A percentile compares a stretch with the other conserved stretches of the same genome.
Evolutionary conservation across 2,888 invertebrate species (phyloP).

Genomic region (Drosophila anomalata): DNA sequence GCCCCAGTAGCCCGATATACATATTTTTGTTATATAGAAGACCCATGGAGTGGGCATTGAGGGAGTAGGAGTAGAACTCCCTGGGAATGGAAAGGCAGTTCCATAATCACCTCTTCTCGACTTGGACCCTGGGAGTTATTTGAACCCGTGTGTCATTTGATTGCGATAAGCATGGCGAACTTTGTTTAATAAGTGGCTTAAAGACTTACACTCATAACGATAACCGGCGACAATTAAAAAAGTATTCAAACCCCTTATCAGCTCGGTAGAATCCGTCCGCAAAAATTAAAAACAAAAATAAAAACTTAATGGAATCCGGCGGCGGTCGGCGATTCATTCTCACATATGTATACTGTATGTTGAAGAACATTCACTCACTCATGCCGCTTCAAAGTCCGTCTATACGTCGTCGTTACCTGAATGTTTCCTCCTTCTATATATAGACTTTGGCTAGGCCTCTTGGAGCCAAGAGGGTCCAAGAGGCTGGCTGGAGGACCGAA

Average conservation of each 20-base stretch:
- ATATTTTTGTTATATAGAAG: background rate
- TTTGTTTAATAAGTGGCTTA: conserved; percentile 41
- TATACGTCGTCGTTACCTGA: conserved; percentile 30
- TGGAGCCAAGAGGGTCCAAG: background rate
- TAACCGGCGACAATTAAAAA: conserved; percentile 43
- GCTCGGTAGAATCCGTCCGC: conserved; percentile 13
- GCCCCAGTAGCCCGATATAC: conserved; percentile 1
- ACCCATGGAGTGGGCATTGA: too few species aligned
- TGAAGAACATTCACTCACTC: conserved; percentile 19
- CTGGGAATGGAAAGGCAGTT: background rate
- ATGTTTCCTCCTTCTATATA: conserved; percentile 34
- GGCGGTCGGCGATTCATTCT: conserved; percentile 36
- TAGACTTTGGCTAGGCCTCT: conserved; percentile 28
- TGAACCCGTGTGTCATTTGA: conserved; percentile 34
- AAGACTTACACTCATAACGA: conserved; percentile 38
- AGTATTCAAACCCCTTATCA: conserved; percentile 30
- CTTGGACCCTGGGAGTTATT: conserved; percentile 19
- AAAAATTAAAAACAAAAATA: conserved; percentile 23
- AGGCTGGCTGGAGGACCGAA: background rate
- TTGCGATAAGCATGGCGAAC: conserved; percentile 35
- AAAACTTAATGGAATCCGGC: conserved; percentile 25
- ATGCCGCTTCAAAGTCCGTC: conserved; percentile 33
- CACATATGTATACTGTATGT: background rate
- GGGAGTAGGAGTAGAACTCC: background rate
- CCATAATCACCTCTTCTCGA: conserved; percentile 7